phyloP scores from a whole-genome alignment of 2,113 vertebrate genomes.

The Syrrhaptes paradoxus region DNA sequence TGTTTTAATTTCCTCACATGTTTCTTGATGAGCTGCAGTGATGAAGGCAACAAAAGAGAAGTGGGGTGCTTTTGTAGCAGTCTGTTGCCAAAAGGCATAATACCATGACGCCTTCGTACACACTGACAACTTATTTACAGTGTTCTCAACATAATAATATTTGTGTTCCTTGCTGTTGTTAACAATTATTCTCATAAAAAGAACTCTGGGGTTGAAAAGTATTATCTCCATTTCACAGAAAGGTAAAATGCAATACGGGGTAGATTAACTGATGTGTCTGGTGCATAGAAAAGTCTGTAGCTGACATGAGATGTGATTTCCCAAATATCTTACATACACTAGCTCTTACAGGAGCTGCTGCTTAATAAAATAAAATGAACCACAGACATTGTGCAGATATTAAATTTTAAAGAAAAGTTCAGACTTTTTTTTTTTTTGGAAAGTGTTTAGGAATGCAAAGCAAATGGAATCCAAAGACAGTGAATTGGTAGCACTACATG shows the following conservation, averaged over 20 bases:
- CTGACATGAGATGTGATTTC: not conserved
- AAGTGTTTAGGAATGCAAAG: not conserved
- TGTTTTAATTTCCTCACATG: not conserved
- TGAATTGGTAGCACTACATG: not conserved
- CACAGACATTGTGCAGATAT: not conserved
- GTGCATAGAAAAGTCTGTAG: not conserved
- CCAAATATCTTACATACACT: not conserved
- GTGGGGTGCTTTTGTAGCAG: not conserved
- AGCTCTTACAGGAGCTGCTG: not conserved
- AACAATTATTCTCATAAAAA: not conserved
- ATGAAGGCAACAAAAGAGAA: not conserved
- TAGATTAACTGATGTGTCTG: not conserved
- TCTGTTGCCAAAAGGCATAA: not conserved
- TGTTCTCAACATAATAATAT: not conserved
- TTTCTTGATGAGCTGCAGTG: not conserved
- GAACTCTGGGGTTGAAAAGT: not conserved
- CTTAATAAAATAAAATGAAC: not conserved
- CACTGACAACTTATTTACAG: not conserved
- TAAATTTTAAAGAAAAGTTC: not conserved
- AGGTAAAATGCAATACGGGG: not conserved
- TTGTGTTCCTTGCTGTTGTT: not conserved
- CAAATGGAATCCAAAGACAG: not conserved
- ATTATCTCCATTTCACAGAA: not conserved
- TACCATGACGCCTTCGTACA: not conserved
- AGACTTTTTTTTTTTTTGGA: not conserved